These are phyloP conservation scores for Actinostola sp. DNA, from an alignment of 92 coral and sea anemone genomes.

Conservation along the genomic window DNA sequence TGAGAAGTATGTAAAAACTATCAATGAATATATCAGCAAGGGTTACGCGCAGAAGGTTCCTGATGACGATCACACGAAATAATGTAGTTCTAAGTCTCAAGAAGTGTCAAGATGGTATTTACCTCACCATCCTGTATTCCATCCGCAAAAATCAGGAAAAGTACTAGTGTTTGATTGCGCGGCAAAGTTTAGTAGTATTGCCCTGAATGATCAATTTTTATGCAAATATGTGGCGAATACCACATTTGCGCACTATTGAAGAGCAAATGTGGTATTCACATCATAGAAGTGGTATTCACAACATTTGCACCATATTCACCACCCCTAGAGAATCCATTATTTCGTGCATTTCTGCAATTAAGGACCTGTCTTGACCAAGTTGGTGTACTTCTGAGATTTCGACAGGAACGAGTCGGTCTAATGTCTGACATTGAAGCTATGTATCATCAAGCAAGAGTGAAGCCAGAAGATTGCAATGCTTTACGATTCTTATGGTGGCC, in stretches of 20 bases:
- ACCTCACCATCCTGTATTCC: constrained; percentile 54
- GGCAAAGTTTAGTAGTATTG: constrained; percentile 13
- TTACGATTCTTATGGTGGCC: constrained; percentile 44
- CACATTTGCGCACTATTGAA: too few relatives aligned
- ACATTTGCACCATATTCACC: too few relatives aligned
- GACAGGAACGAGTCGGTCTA: constrained; percentile 31
- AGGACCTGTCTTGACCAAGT: too few relatives aligned
- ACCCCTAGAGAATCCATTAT: too few relatives aligned
- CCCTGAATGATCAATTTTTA: constrained; percentile 31
- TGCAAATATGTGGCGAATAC: too few relatives aligned
- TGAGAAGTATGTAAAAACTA: constrained; percentile 33
- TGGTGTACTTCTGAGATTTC: constrained; percentile 42
- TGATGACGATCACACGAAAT: constrained; percentile 17
- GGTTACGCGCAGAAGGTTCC: constrained; percentile 43
- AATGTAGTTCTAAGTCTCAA: too few relatives aligned
- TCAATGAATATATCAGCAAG: constrained; percentile 42
- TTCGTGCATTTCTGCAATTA: too few relatives aligned
- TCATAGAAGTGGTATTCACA: too few relatives aligned
- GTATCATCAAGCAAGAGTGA: constrained; percentile 34
- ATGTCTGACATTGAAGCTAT: constrained; percentile 24
- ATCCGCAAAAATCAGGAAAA: constrained; percentile 42
- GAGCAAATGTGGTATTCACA: too few relatives aligned
- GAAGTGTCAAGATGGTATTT: constrained; percentile 32
- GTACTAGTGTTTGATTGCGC: constrained; percentile 50
- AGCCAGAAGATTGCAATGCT: constrained; percentile 27